Evolutionary conservation across 2,888 invertebrate genomes (phyloP), one percentile per base, ranked within the genome.

Genomic region (Bellardia pandia): DNA sequence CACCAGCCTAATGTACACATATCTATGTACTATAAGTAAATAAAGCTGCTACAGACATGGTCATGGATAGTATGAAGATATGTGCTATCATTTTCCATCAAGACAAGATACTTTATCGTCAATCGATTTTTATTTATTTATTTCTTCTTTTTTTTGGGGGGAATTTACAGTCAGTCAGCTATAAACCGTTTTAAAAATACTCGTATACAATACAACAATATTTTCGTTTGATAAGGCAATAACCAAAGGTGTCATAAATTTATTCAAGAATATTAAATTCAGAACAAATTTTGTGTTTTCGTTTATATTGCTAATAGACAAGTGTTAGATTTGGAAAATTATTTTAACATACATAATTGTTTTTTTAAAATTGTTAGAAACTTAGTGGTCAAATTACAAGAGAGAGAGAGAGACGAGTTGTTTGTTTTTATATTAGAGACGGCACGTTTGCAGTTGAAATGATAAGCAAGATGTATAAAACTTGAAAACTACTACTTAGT

Each of bases 61-160:
- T 64, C 37, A 48, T 56, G 64, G 16, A 58, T 45, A 58, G 60
- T 64, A 79, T 48, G 45, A 72, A 51, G 58, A 6, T 80, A 45
- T 69, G 51, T 42, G 74, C 64, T 85, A 87, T 87, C 84, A 77
- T 74, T 81, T 85, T 77, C 80, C 86, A 86, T 87, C 87, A 81
- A 87, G 85, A 87, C 86, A 87, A 85, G 77, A 77, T 85, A 87
- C 81, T 85, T 87, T 87, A 87, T 87, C 86, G 64, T 58, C 81
- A 81, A 87, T 84, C 86, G 84, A 81, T 84, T 80, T 83, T 75
- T 72, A 53, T 77, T 69, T 82, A 60, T 72, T 82, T 68, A 76
- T 72, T 74, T 72, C 51, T 64, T 64, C 14, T 40, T 33, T 9
- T 72, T 72, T 80, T 68, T 81, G 56, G 33, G 5, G 60, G 16